phyloP scores from a whole-genome alignment of 2,797 vertebrate genomes.

The Neoniphon sammara region DNA sequence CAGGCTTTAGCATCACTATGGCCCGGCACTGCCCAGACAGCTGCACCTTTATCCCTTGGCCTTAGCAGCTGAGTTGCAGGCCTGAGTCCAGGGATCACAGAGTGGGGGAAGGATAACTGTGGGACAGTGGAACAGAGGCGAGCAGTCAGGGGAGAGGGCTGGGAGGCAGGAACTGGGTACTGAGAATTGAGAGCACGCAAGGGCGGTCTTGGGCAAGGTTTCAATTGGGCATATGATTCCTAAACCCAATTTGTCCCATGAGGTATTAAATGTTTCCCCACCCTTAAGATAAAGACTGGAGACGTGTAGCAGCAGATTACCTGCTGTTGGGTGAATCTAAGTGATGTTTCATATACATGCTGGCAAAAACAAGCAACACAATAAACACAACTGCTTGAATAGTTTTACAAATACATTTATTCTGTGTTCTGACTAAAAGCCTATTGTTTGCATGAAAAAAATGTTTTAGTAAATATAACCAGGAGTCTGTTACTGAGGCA shows the following conservation, averaged over 20 bases:
- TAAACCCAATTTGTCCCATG: conserved; percentile 18
- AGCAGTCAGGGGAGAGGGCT: conserved; percentile 15
- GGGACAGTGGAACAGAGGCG: conserved; percentile 33
- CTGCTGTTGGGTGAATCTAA: too few relatives aligned
- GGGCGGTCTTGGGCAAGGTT: conserved; percentile 18
- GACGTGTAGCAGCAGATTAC: neutral
- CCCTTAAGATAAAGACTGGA: conserved; percentile 4
- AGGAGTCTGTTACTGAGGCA: conserved; percentile 24
- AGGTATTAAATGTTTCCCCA: conserved; percentile 32
- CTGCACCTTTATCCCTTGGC: conserved; percentile 77
- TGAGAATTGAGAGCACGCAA: neutral
- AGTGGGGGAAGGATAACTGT: conserved; percentile 27
- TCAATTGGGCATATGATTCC: conserved; percentile 28
- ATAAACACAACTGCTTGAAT: neutral
- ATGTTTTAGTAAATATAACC: conserved; percentile 6
- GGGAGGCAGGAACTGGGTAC: conserved; percentile 1
- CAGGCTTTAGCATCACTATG: conserved; percentile 73
- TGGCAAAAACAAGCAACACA: neutral
- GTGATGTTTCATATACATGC: neutral
- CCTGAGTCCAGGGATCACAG: conserved; percentile 27
- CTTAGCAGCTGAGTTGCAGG: conserved; percentile 68
- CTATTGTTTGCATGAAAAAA: neutral
- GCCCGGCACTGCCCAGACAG: conserved; percentile 72
- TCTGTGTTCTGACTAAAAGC: neutral
- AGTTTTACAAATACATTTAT: neutral